phyloP scores from a whole-genome alignment of 2,797 vertebrate species.

The Varecia variegata region DNA sequence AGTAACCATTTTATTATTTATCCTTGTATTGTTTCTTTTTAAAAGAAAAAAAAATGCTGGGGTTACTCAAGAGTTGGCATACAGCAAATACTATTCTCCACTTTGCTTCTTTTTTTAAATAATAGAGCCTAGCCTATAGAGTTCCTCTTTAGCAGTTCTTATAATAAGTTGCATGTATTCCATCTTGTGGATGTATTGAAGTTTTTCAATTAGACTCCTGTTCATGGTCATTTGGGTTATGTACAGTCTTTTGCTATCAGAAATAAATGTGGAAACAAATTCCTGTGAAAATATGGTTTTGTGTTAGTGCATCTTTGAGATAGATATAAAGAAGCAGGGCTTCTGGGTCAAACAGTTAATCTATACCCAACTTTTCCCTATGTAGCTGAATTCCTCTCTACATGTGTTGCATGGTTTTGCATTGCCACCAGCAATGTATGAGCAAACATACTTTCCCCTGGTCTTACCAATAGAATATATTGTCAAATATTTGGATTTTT shows the following conservation, averaged over 20 bases:
- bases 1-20: not conserved
- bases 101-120: not conserved
- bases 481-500: constrained; percentile 33
- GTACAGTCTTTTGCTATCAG: not conserved
- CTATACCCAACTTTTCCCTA: not conserved
- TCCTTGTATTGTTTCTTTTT: not conserved
- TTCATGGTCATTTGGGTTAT: not conserved
- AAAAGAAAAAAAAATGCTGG: not conserved
- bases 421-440: not conserved
- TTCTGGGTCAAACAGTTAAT: not conserved
- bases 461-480: not conserved
- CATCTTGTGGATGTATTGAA: not conserved
- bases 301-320: not conserved
- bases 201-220: not conserved
- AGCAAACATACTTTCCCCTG: not conserved
- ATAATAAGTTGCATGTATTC: not conserved
- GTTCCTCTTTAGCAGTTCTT: not conserved
- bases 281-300: not conserved
- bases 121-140: not conserved
- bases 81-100: not conserved
- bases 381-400: not conserved
- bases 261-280: not conserved
- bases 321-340: not conserved
- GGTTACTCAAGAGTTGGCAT: not conserved
- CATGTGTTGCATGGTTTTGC: not conserved